These are phyloP conservation scores for Ips nitidus DNA, from an alignment of 1,140 invertebrate genomes.

Conservation along the genomic window DNA sequence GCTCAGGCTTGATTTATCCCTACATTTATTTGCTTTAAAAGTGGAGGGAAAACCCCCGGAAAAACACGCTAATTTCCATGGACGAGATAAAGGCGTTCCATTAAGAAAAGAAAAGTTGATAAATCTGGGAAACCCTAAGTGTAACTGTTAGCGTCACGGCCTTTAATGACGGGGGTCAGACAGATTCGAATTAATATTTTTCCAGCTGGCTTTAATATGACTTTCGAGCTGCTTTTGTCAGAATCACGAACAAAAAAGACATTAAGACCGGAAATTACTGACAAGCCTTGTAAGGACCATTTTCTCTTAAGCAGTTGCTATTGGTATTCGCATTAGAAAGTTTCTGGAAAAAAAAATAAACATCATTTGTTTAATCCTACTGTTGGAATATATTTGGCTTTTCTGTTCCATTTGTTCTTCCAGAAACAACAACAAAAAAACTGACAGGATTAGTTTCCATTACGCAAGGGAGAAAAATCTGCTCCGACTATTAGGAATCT, in stretches of 20 bases:
- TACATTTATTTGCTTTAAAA: conserved; percentile 2
- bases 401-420: no score
- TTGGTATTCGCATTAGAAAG: no score
- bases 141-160: conserved; percentile 15
- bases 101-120: conserved; percentile 20
- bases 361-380: no score
- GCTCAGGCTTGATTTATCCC: conserved; percentile 6
- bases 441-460: conserved; percentile 24
- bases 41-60: neutral
- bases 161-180: conserved; percentile 26
- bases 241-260: conserved; percentile 15
- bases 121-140: conserved; percentile 16
- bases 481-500: conserved; percentile 25
- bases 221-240: conserved; percentile 25
- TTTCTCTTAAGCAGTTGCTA: no score
- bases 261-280: conserved; percentile 1
- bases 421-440: conserved; percentile 1
- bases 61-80: no score
- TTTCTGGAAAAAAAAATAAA: no score
- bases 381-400: no score
- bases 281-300: no score
- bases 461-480: conserved; percentile 24
- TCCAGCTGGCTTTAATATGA: conserved; percentile 16
- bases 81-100: neutral
- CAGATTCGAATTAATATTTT: conserved; percentile 29